These are phyloP conservation scores for Zalophus californianus DNA, from an alignment of 2,797 vertebrate species.

Conservation along the genomic window DNA sequence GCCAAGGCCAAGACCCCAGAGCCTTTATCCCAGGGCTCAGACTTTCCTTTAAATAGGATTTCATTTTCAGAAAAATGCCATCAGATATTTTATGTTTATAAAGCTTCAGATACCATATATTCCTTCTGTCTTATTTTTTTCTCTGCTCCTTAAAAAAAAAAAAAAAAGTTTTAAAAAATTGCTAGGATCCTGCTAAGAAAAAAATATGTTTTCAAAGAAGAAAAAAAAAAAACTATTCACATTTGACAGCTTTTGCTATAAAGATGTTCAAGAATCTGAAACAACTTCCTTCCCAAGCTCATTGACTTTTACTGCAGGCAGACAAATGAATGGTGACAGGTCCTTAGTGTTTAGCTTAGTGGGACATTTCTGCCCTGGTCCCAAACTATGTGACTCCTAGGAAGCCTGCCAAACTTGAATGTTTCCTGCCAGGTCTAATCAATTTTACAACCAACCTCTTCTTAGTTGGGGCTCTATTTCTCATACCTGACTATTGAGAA, in stretches of 20 bases:
- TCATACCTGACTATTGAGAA: slow-evolving; percentile 69
- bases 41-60: slow-evolving; percentile 34
- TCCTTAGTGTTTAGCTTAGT: slow-evolving; percentile 53
- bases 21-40: background rate
- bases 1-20: background rate
- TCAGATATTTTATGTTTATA: slow-evolving; percentile 3
- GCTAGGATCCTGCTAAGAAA: background rate
- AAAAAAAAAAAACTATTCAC: background rate
- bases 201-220: background rate
- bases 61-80: background rate
- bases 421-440: slow-evolving; percentile 80
- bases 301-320: slow-evolving; percentile 51
- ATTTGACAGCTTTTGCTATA: background rate
- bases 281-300: slow-evolving; percentile 66
- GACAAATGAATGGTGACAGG: slow-evolving; percentile 39
- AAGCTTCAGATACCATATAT: background rate
- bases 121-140: background rate
- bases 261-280: slow-evolving; percentile 69
- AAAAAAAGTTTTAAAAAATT: background rate
- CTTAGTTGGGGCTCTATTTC: slow-evolving; percentile 78
- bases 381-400: slow-evolving; percentile 70
- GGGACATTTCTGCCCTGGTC: slow-evolving; percentile 75
- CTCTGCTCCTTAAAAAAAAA: background rate
- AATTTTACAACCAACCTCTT: slow-evolving; percentile 82
- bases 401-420: slow-evolving; percentile 82